Percentiles rank a stretch among this genome's conserved stretches.
Conservation (phyloP, 2,113 vertebrate genomes). For the Halichoerus grypus region DNA sequence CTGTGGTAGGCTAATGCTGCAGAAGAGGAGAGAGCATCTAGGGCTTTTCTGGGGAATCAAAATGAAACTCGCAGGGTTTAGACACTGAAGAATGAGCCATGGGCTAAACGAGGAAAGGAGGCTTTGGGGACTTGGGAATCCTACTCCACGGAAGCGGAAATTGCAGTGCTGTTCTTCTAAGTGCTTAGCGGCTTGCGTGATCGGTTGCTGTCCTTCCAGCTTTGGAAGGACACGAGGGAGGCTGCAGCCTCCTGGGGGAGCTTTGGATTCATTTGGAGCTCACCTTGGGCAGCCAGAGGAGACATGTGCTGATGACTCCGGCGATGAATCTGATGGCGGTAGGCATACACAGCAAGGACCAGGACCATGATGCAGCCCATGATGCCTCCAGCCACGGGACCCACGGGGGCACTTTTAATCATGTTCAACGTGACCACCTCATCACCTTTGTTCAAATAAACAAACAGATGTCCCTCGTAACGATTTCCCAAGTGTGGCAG, state of each 20-base stretch:
- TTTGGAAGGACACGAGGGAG: rapidly evolving
- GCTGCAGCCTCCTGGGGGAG: not conserved
- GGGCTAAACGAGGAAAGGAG: not conserved
- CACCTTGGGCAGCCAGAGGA: conserved; percentile 97
- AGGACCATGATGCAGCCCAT: conserved; percentile 99
- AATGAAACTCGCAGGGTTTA: not conserved
- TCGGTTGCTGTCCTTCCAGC: not conserved
- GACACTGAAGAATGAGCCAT: not conserved
- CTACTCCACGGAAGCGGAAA: not conserved
- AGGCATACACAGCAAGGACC: conserved; percentile 97
- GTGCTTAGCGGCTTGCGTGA: not conserved
- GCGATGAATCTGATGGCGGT: conserved; percentile 98
- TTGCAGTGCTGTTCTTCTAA: rapidly evolving
- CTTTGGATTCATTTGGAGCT: conserved; percentile 15
- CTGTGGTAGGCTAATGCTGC: rapidly evolving
- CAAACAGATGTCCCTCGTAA: not conserved
- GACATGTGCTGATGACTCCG: conserved; percentile 99
- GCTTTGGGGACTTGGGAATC: not conserved
- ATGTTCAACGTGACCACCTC: conserved; percentile 97
- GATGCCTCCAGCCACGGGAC: conserved; percentile 97
- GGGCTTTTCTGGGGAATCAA: not conserved
- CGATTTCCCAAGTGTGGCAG: rapidly evolving
- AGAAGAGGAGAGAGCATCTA: not conserved
- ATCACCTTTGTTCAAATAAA: conserved; percentile 89
- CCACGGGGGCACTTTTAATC: conserved; percentile 98